Percentiles rank a stretch among this genome's conserved stretches.
Conservation (phyloP, 2,888 invertebrate species). For the Boloria selene region DNA sequence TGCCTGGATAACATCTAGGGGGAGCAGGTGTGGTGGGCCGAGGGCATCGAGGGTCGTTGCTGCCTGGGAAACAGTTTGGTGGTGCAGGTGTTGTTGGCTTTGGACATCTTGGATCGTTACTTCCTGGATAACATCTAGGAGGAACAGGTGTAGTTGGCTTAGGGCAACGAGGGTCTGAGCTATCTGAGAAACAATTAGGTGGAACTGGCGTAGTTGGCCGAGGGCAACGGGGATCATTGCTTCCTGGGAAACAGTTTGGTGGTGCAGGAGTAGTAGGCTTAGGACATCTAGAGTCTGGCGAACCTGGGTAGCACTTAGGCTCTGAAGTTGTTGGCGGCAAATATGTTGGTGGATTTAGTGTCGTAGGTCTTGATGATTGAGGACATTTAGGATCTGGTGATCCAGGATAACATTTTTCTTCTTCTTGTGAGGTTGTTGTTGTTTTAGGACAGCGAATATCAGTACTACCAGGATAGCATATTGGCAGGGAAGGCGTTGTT, state of each 20-base stretch:
- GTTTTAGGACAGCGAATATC: conserved; percentile 59
- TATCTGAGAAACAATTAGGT: conserved; percentile 50
- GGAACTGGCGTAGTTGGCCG: conserved; percentile 45
- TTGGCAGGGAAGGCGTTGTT: conserved; percentile 51
- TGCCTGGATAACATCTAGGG: conserved; percentile 53
- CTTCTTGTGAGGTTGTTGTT: conserved; percentile 40
- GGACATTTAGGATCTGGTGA: conserved; percentile 51
- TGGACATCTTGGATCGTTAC: conserved; percentile 31
- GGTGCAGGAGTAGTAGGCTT: conserved; percentile 40
- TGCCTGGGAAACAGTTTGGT: conserved; percentile 59
- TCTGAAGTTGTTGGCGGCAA: conserved; percentile 45
- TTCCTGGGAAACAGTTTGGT: conserved; percentile 43
- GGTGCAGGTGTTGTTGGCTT: conserved; percentile 48
- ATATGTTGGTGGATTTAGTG: conserved; percentile 42
- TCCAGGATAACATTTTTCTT: conserved; percentile 54
- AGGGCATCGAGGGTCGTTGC: conserved; percentile 47
- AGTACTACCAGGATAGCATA: conserved; percentile 57
- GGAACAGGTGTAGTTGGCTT: conserved; percentile 19
- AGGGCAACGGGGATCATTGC: conserved; percentile 42
- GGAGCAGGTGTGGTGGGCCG: conserved; percentile 45
- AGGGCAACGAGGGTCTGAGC: conserved; percentile 31
- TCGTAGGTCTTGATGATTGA: conserved; percentile 40
- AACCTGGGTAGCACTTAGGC: conserved; percentile 57
- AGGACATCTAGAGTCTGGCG: conserved; percentile 49
- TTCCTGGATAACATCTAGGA: conserved; percentile 32